Evolutionary conservation across 2,888 invertebrate genomes (phyloP), one percentile per base, ranked within the genome.

Genomic region (Xestia xanthographa): DNA sequence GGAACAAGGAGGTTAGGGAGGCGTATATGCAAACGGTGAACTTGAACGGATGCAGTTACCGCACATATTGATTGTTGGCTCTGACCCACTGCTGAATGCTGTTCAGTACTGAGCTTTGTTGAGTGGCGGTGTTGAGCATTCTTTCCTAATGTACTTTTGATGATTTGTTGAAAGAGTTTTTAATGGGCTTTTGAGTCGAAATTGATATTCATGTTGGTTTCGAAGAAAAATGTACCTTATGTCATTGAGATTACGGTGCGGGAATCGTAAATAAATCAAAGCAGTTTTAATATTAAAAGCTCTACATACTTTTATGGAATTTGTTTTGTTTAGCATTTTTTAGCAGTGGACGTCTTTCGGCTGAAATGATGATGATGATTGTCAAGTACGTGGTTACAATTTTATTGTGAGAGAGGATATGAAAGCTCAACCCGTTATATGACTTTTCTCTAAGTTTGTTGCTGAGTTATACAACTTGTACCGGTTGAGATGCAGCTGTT

Each of bases 21-120:
- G 84, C 90, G 87, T 90, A 88, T 91, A 91, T 91, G 90, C 90
- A 90, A 91, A 92, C 89, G 87, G 85, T 89, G 86, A 92, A 92
- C 90, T 92, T 93, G 89, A 90, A 88, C 90, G 89, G 91, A 88
- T 90, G 91, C 90, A 87, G 87, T 88, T 87, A 89, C 85, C 88
- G 83, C 87, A 88, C 84, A 82, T 92, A 93, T 93, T 89, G 93
- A 92, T 92, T 91, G 87, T 88, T 84, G 89, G 70, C 88, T 86
- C 84, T 85, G 76, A 86, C 82, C 78, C 65, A 78, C 70, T 82
- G 38, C 43, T 65, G 56, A 78, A 67, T 82, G 38, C 43, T 65
- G 56, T 38, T 65, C 45, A 77, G 69, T 56, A 17, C 26, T 58
- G 63, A 50, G 67, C 20, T n/a, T 22, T 34, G 72, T 34, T 58